Evolutionary conservation across 2,113 vertebrate genomes (phyloP).

Genomic region (Ictalurus furcatus): DNA sequence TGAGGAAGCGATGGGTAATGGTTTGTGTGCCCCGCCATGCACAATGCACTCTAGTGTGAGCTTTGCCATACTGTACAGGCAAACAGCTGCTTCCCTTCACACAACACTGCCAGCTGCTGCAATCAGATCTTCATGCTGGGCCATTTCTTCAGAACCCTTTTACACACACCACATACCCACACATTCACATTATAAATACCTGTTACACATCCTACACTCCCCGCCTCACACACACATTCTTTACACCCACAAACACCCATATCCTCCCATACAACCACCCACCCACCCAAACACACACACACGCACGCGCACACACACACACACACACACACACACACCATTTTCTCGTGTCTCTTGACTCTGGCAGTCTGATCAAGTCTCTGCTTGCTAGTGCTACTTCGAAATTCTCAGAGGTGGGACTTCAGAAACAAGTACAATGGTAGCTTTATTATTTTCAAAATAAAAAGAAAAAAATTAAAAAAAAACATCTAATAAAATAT

Average conservation of each 20-base stretch:
- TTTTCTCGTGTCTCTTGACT: background rate
- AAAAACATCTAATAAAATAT: too few relatives aligned
- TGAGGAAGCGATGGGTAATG: background rate
- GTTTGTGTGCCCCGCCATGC: background rate
- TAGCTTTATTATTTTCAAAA: conserved; percentile 1
- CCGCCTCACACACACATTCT: background rate
- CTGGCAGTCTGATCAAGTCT: conserved; percentile 16
- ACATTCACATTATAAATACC: conserved; percentile 35
- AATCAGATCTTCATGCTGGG: conserved; percentile 35
- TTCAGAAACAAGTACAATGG: background rate
- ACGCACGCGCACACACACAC: background rate
- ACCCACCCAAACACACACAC: background rate
- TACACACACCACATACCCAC: conserved; percentile 34
- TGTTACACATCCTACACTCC: conserved; percentile 16
- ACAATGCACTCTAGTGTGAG: conserved; percentile 15
- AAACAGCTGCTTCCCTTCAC: conserved; percentile 45
- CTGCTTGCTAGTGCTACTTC: conserved; percentile 10
- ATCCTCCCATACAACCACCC: background rate
- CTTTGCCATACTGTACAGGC: conserved; percentile 1
- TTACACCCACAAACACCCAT: background rate
- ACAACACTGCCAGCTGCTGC: conserved; percentile 39
- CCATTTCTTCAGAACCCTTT: conserved; percentile 12
- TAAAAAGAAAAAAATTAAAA: background rate
- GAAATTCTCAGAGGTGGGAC: conserved; percentile 6
- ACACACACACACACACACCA: background rate